Base-by-base conservation (phyloP, 2,797 vertebrate genomes). In the Strix occidentalis region DNA sequence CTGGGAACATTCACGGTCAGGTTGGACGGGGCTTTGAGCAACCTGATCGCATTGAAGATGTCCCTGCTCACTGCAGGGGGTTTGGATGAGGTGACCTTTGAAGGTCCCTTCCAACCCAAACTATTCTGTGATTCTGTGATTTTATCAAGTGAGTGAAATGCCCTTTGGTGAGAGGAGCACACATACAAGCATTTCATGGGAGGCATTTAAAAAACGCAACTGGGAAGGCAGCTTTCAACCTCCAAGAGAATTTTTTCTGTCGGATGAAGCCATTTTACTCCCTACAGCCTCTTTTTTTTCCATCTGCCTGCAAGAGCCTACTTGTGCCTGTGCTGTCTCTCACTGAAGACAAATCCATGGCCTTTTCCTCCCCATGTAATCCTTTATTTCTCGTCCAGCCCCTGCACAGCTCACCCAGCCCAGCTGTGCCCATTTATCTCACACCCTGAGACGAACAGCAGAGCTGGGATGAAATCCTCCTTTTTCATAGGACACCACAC, bases 21-120 rank as follows among this genome's bases (percentile, higher is more conserved):
- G 66, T 0, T 75, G 78, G 77, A 65, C 0, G 0, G 9, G 71
- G 26, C 8, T 84, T 29, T 45, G 68, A 77, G 68, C 68, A 31
- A 0, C 10, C 37, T 56, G 83, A 3, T 37, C 5, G 0, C 0
- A 51, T 4, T 13, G 69, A 0, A 77, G 56, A 19, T 35, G 41
- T 23, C 66, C 21, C 33, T 91, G 70, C 14, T 7, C 7, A 2
- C 1, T 1, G 69, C 41, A 46, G 13, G 19, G 25, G 5, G 17
- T 7, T 10, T 63, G 61, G 1, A 75, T 3, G 0, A 2, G 21
- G 2, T 43, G 28, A 0, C 0, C 4, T 83, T 37, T 18, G 5
- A 57, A 37, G 46, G 26, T 46, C n/a, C 14, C 13, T 87, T 60
- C 72, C 45, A 6, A 71, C 7, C 25, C 28, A 79, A 87, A 69